Evolutionary conservation across 2,113 vertebrate species (phyloP).

Genomic region (Crotalus tigris): DNA sequence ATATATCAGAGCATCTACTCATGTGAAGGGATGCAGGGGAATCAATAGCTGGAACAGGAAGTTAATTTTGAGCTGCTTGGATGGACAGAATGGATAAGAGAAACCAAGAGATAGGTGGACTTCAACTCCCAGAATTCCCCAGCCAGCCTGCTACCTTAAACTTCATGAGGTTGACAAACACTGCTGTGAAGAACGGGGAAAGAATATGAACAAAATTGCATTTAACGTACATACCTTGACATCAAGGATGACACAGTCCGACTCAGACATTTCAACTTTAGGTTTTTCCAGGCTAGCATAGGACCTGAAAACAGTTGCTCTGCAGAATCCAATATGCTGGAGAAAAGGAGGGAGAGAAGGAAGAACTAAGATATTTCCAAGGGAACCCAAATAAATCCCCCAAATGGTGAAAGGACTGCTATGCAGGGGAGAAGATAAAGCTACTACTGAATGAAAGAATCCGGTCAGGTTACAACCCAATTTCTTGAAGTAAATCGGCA

Average conservation of each 20-base stretch:
- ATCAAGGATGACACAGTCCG: constrained; percentile 61
- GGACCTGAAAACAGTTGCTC: background rate
- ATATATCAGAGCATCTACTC: background rate
- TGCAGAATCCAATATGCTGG: constrained; percentile 75
- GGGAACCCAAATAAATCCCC: background rate
- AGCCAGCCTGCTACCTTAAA: too few species aligned
- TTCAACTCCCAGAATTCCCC: background rate
- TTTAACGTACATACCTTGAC: constrained; percentile 60
- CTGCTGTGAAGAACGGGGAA: background rate
- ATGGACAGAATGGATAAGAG: background rate
- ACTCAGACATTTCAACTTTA: constrained; percentile 32
- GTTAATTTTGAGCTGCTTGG: background rate
- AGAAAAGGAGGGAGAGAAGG: constrained; percentile 27
- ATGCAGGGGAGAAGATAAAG: too few species aligned
- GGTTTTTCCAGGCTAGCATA: fast-evolving
- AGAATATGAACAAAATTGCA: background rate
- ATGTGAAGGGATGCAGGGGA: background rate
- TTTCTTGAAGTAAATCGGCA: background rate
- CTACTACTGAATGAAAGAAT: background rate
- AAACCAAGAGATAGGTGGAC: background rate
- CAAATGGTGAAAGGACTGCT: too few species aligned
- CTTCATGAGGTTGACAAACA: background rate
- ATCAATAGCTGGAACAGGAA: background rate
- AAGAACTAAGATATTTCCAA: background rate
- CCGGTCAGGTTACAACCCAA: background rate